A percentile compares a stretch with the other conserved stretches of the same genome.
Conservation (phyloP, 2,888 invertebrate genomes). For the Drosophila rellima region DNA sequence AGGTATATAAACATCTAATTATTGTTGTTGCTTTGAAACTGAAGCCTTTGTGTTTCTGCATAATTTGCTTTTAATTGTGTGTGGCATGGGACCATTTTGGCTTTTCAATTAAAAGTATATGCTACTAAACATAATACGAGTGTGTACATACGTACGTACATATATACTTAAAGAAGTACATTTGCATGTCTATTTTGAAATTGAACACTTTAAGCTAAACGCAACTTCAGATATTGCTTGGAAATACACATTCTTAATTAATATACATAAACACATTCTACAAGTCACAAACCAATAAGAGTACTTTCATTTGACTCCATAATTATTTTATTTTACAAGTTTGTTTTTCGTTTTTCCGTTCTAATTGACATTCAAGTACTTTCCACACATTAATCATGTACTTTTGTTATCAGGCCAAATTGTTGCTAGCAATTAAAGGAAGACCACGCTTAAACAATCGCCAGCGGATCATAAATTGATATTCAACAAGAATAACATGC, state of each 20-base stretch:
- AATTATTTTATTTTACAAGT: background rate
- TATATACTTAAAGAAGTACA: background rate
- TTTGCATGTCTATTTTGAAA: background rate
- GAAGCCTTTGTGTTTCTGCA: constrained; percentile 46
- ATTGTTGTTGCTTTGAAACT: constrained; percentile 25
- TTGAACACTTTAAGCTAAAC: too few relatives aligned
- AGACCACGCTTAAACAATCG: background rate
- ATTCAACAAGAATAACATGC: too few relatives aligned
- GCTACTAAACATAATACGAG: background rate
- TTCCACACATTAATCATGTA: background rate
- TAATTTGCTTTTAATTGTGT: constrained; percentile 57
- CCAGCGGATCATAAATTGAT: background rate
- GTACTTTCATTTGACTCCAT: background rate
- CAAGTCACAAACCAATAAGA: background rate
- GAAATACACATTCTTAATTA: background rate
- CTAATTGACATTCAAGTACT: background rate
- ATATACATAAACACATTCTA: too few relatives aligned
- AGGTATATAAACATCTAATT: constrained; percentile 43
- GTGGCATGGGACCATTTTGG: constrained; percentile 51
- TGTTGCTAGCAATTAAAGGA: background rate
- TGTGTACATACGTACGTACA: constrained; percentile 4
- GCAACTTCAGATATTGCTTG: too few relatives aligned
- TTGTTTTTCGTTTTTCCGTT: background rate
- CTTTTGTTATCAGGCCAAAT: background rate
- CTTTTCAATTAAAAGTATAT: constrained; percentile 47